Percentiles rank a stretch among this genome's conserved stretches.
phyloP scores from a whole-genome alignment of 2,113 vertebrate species.

The Rhipidura dahli region DNA sequence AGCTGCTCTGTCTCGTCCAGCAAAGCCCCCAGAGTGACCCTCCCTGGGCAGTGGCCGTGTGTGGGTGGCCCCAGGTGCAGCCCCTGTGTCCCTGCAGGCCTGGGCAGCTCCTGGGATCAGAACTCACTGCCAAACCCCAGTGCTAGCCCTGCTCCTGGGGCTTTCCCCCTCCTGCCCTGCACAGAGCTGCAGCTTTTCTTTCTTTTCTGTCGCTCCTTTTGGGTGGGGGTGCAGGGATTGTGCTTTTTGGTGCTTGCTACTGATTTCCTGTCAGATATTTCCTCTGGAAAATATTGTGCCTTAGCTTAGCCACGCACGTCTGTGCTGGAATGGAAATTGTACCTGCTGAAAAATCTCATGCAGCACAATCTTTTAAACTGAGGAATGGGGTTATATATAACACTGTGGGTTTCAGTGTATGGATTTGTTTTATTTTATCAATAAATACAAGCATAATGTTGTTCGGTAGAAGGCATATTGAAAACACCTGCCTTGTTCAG shows the following conservation, averaged over 20 bases:
- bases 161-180: background rate
- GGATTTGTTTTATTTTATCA: conserved; percentile 46
- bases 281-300: conserved; percentile 18
- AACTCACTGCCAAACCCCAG: rapidly evolving
- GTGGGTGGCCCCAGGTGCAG: rapidly evolving
- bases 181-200: background rate
- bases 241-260: background rate
- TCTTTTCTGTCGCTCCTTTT: background rate
- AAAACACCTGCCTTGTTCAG: conserved; percentile 11
- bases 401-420: background rate
- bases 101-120: background rate
- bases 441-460: conserved; percentile 43
- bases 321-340: conserved; percentile 31
- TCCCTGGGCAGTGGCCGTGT: rapidly evolving
- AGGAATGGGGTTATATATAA: conserved; percentile 18
- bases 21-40: rapidly evolving
- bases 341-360: conserved; percentile 35
- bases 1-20: background rate
- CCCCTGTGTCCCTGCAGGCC: background rate
- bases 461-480: background rate
- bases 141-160: background rate
- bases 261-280: conserved; percentile 41
- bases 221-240: background rate
- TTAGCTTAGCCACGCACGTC: background rate
- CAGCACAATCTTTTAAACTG: conserved; percentile 6